Percentiles rank a stretch among this genome's conserved stretches.
phyloP scores from a whole-genome alignment of 2,888 invertebrate genomes.

The Ptychoptera albimana region DNA sequence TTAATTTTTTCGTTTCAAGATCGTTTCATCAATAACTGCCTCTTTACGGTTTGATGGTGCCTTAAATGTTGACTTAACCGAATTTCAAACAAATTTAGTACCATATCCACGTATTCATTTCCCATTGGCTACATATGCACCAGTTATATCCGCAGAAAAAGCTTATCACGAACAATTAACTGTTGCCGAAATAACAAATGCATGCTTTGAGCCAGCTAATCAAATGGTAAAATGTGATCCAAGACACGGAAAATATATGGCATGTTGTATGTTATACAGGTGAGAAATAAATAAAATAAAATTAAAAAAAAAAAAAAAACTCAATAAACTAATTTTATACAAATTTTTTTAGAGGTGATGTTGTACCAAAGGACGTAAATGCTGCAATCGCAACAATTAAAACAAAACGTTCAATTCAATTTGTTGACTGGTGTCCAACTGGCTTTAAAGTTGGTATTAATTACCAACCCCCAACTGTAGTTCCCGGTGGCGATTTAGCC shows the following conservation, averaged over 20 bases:
- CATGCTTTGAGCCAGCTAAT: conserved; percentile 89
- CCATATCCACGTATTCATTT: conserved; percentile 93
- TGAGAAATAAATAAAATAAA: neutral
- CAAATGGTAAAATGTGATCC: conserved; percentile 92
- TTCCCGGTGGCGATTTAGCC: conserved; percentile 82
- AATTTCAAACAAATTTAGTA: conserved; percentile 86
- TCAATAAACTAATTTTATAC: neutral
- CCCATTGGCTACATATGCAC: conserved; percentile 81
- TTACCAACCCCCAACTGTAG: conserved; percentile 80
- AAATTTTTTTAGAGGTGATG: conserved; percentile 49
- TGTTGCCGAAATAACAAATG: conserved; percentile 84
- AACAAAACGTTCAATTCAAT: conserved; percentile 83
- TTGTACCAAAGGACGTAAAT: conserved; percentile 86
- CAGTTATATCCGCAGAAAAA: conserved; percentile 83
- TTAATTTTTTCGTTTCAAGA: conserved; percentile 33
- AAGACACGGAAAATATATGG: conserved; percentile 82
- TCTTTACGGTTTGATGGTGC: conserved; percentile 85
- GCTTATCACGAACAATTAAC: conserved; percentile 85
- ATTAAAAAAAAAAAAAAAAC: neutral
- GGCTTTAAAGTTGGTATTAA: conserved; percentile 73
- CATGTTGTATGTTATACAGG: conserved; percentile 79
- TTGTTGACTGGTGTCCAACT: conserved; percentile 78
- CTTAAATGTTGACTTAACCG: conserved; percentile 82
- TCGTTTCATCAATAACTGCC: conserved; percentile 86
- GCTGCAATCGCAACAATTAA: conserved; percentile 87